A percentile compares a stretch with the other conserved stretches of the same genome.
Conservation (phyloP, 30 jellyfish, hydroid and myxozoan species). For the Hydractinia symbiolongicarpus region DNA sequence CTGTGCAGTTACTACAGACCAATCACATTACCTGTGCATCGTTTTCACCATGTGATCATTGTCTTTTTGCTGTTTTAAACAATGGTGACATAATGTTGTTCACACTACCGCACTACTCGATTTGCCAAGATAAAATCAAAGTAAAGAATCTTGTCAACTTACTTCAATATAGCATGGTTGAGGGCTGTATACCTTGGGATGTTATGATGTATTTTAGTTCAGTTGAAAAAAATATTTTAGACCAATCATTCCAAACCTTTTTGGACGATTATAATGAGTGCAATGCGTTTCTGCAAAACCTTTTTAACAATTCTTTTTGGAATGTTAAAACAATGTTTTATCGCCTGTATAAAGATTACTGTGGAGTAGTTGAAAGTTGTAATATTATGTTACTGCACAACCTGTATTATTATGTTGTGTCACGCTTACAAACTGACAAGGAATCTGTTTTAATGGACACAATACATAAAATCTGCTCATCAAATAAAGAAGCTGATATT, state of each 20-base stretch:
- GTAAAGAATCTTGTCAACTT: constrained; percentile 34
- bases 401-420: constrained; percentile 35
- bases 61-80: constrained; percentile 41
- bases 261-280: constrained; percentile 8
- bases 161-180: constrained; percentile 50
- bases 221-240: constrained; percentile 42
- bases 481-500: constrained; percentile 48
- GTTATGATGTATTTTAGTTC: constrained; percentile 28
- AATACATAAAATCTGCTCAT: constrained; percentile 33
- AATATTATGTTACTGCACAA: constrained; percentile 29
- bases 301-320: neutral
- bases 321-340: neutral
- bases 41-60: constrained; percentile 63
- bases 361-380: constrained; percentile 45
- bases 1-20: neutral
- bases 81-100: constrained; percentile 37
- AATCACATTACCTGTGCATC: constrained; percentile 30
- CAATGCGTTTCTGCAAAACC: neutral
- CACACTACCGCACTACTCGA: constrained; percentile 15
- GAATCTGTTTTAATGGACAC: constrained; percentile 34
- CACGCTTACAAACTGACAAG: constrained; percentile 37
- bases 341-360: constrained; percentile 27
- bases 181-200: constrained; percentile 54
- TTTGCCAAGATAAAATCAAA: constrained; percentile 23
- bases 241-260: constrained; percentile 37